phyloP scores from a whole-genome alignment of 2,797 vertebrate species.

The Sebastes nivosus region DNA sequence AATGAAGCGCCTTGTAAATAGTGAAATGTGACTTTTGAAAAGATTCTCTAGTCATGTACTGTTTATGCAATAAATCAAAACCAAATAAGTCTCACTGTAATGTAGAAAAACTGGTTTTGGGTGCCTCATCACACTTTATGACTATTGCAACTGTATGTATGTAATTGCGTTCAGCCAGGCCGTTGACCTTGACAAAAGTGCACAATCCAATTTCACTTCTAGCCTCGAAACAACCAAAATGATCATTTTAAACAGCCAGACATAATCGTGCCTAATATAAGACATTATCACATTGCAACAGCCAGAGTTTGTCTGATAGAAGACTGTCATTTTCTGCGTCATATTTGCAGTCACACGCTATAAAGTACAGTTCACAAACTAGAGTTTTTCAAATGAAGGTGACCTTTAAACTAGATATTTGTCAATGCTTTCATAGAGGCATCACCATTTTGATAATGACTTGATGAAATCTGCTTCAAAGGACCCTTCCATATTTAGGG shows the following conservation, averaged over 20 bases:
- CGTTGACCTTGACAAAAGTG: conserved; percentile 30
- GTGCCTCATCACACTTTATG: conserved; percentile 11
- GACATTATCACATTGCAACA: conserved; percentile 4
- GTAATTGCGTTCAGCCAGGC: neutral
- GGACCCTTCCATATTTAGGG: conserved; percentile 51
- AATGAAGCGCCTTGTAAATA: neutral
- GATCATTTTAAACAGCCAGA: conserved; percentile 16
- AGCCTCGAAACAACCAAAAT: conserved; percentile 10
- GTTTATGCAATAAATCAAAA: neutral
- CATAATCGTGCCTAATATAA: conserved; percentile 19
- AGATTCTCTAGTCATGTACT: neutral
- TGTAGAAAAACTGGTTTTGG: neutral
- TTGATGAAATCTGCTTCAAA: conserved; percentile 61
- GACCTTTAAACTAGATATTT: conserved; percentile 50
- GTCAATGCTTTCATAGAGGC: conserved; percentile 42
- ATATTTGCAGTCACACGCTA: conserved; percentile 1
- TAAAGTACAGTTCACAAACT: conserved; percentile 17
- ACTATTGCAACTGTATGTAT: neutral
- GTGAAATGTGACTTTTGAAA: conserved; percentile 1
- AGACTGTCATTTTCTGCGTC: neutral
- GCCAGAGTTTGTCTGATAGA: conserved; percentile 1
- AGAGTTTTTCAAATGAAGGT: conserved; percentile 38
- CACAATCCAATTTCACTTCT: conserved; percentile 28
- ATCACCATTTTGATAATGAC: conserved; percentile 56
- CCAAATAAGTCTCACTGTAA: neutral